These are phyloP conservation scores for Therioaphis trifolii DNA, from an alignment of 2,888 invertebrate species.

Conservation along the genomic window DNA sequence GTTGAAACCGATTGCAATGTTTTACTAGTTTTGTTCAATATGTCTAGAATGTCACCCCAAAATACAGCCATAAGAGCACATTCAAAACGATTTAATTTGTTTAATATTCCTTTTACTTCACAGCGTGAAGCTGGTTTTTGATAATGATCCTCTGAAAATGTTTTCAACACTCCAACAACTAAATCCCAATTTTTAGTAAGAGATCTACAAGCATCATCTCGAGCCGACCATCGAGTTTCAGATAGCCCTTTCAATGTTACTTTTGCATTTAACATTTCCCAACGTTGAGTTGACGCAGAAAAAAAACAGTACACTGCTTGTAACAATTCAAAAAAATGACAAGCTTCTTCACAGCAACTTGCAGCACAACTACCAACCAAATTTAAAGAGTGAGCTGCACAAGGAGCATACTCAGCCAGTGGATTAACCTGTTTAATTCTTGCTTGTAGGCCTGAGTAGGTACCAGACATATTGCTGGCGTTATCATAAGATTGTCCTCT, in stretches of 20 bases:
- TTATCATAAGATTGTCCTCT: conserved; percentile 31
- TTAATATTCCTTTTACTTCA: conserved; percentile 13
- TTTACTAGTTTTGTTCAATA: conserved; percentile 15
- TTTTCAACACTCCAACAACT: conserved; percentile 32
- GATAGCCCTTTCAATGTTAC: conserved; percentile 10
- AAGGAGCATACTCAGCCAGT: conserved; percentile 24
- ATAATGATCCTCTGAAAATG: neutral
- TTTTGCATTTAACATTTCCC: conserved; percentile 35
- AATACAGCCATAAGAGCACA: conserved; percentile 33
- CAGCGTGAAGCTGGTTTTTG: neutral
- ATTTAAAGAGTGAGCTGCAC: no score
- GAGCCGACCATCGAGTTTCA: conserved; percentile 24
- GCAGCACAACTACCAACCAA: conserved; percentile 42
- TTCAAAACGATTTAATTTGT: conserved; percentile 31
- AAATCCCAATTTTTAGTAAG: conserved; percentile 34
- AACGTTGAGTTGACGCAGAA: conserved; percentile 29
- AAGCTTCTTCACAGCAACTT: conserved; percentile 25
- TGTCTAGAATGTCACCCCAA: conserved; percentile 32
- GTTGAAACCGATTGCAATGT: conserved; percentile 5
- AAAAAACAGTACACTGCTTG: conserved; percentile 37
- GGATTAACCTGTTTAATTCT: no score
- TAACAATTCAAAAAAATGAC: conserved; percentile 33
- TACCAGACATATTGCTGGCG: no score
- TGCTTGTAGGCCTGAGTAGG: no score
- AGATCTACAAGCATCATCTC: conserved; percentile 52